These are phyloP conservation scores for Oreonectes daqikongensis DNA, from an alignment of 2,797 vertebrate species.

Conservation along the genomic window DNA sequence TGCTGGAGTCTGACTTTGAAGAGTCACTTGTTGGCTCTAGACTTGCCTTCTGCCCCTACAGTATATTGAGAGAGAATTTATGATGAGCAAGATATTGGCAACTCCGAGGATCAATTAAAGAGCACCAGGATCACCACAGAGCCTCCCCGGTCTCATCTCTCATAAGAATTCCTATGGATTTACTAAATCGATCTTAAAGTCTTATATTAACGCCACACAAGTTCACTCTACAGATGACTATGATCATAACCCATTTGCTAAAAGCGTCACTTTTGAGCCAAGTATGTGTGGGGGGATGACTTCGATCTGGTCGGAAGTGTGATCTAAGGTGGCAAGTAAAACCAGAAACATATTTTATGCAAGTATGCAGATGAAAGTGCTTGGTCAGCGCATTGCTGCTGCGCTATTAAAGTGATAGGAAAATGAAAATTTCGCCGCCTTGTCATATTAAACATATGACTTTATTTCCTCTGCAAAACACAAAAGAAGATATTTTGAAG, in stretches of 20 bases:
- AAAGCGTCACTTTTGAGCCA: constrained; percentile 6
- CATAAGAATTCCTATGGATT: constrained; percentile 27
- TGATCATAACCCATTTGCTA: constrained; percentile 31
- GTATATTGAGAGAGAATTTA: constrained; percentile 42
- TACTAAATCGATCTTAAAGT: constrained; percentile 29
- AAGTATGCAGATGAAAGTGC: neutral
- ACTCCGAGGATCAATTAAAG: constrained; percentile 30
- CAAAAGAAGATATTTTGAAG: no score
- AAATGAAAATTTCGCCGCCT: no score
- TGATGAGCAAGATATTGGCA: constrained; percentile 42
- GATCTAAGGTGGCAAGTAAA: constrained; percentile 27
- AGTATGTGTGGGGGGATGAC: constrained; percentile 3
- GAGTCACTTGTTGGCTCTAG: constrained; percentile 16
- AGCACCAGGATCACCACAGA: constrained; percentile 10
- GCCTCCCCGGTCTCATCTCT: neutral
- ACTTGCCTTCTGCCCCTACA: neutral
- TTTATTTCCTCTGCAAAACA: no score
- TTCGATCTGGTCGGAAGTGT: neutral
- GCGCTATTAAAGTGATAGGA: no score
- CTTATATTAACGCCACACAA: constrained; percentile 28
- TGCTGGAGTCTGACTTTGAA: constrained; percentile 13
- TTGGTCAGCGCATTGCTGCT: neutral
- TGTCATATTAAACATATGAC: no score
- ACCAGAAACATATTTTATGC: neutral
- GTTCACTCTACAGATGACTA: constrained; percentile 16